These are phyloP conservation scores for Drosophila kohkoa DNA, from an alignment of 1,140 invertebrate genomes.

Conservation along the genomic window DNA sequence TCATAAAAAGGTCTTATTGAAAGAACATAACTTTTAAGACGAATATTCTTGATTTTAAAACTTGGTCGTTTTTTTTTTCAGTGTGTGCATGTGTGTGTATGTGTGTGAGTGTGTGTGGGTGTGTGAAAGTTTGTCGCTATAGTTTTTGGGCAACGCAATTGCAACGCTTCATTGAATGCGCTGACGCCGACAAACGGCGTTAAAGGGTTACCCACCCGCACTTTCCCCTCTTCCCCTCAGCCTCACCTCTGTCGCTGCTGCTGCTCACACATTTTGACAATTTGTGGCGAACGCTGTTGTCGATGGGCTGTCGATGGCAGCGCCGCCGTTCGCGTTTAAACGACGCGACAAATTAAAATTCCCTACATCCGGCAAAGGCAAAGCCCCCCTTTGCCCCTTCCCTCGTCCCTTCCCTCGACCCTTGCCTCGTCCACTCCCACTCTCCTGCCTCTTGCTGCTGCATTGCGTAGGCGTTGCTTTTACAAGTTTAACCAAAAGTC, in stretches of 20 bases:
- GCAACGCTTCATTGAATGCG: conserved; percentile 73
- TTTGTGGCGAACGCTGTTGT: neutral
- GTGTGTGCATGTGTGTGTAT: too few relatives aligned
- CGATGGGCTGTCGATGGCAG: conserved; percentile 36
- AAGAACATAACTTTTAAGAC: too few relatives aligned
- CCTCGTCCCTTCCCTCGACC: neutral
- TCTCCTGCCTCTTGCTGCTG: neutral
- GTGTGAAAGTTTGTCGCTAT: conserved; percentile 7
- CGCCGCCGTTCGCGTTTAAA: conserved; percentile 68
- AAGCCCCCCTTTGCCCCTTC: neutral
- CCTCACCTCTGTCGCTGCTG: neutral
- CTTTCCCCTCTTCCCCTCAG: neutral
- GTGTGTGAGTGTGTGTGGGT: conserved; percentile 4
- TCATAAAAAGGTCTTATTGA: too few relatives aligned
- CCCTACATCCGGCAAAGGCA: conserved; percentile 70
- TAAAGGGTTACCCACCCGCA: conserved; percentile 66
- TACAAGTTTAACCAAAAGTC: conserved; percentile 83
- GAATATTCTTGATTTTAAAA: too few relatives aligned
- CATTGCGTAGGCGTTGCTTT: conserved; percentile 77
- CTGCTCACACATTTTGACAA: conserved; percentile 2
- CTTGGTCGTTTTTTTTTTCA: too few relatives aligned
- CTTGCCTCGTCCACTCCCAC: neutral
- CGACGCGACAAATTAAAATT: conserved; percentile 83
- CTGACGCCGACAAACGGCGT: conserved; percentile 49
- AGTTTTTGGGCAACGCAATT: conserved; percentile 24